phyloP scores from a whole-genome alignment of 1,140 invertebrate genomes.

The Drosophila varians region DNA sequence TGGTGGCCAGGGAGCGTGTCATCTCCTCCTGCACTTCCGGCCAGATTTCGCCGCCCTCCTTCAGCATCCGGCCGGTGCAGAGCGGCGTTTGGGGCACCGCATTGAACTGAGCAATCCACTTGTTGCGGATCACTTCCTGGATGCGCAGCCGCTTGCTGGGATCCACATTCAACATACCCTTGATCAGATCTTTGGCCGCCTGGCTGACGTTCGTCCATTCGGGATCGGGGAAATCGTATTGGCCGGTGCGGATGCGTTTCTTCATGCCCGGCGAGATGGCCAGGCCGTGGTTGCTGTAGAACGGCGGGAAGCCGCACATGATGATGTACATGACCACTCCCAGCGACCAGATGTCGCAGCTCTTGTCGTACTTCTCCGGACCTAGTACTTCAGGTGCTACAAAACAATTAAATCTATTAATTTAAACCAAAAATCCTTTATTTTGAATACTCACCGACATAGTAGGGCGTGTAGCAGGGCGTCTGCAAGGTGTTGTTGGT shows the following conservation, averaged over 20 bases:
- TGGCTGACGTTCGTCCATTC: constrained; percentile 98
- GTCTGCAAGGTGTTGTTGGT: constrained; percentile 95
- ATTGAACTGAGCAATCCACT: constrained; percentile 95
- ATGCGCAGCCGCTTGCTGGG: constrained; percentile 95
- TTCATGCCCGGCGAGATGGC: constrained; percentile 99
- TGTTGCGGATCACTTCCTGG: constrained; percentile 94
- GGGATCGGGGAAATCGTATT: constrained; percentile 98
- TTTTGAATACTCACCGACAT: constrained; percentile 87
- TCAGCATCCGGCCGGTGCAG: constrained; percentile 93
- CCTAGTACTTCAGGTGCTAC: constrained; percentile 97
- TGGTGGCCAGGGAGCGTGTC: constrained; percentile 97
- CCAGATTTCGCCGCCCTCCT: constrained; percentile 96
- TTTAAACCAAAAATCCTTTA: too few relatives aligned
- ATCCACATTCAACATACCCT: constrained; percentile 96
- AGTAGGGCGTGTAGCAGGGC: constrained; percentile 99
- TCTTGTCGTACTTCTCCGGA: constrained; percentile 99
- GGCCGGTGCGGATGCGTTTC: constrained; percentile 96
- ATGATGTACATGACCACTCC: constrained; percentile 99
- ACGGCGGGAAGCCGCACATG: constrained; percentile 98
- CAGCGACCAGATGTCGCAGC: constrained; percentile 99
- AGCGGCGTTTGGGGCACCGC: constrained; percentile 97
- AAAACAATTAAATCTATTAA: constrained; percentile 46
- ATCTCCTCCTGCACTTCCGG: constrained; percentile 99
- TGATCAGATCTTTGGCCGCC: constrained; percentile 97
- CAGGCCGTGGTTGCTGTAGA: constrained; percentile 98